phyloP scores from a whole-genome alignment of 1,140 invertebrate genomes.

The Mylabris phalerata region DNA sequence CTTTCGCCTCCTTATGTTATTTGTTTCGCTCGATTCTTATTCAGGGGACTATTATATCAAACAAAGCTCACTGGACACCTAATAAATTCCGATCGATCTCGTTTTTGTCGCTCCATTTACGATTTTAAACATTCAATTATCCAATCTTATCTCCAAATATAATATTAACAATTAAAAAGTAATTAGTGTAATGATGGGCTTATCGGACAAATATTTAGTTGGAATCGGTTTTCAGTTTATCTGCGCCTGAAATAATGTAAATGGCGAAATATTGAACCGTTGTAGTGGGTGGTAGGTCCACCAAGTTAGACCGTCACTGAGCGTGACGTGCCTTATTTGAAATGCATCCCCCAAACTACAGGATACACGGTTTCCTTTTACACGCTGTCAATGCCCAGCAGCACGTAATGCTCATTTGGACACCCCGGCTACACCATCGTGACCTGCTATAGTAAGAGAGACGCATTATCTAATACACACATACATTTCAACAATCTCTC shows the following conservation, averaged over 20 bases:
- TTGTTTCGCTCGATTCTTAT: slow-evolving; percentile 7
- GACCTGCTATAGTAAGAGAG: slow-evolving; percentile 1
- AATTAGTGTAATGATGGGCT: too few species aligned
- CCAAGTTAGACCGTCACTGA: slow-evolving; percentile 17
- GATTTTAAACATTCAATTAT: too few species aligned
- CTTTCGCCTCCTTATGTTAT: slow-evolving; percentile 8
- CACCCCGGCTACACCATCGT: slow-evolving; percentile 8
- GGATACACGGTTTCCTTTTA: slow-evolving; percentile 30
- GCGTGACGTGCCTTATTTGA: slow-evolving; percentile 26
- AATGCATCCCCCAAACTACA: slow-evolving; percentile 28
- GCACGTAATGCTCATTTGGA: slow-evolving; percentile 26
- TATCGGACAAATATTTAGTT: too few species aligned
- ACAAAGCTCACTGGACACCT: slow-evolving; percentile 1
- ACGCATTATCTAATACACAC: neutral
- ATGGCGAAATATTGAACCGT: too few species aligned
- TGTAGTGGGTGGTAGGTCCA: slow-evolving; percentile 4
- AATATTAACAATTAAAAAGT: too few species aligned
- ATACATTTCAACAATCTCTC: neutral
- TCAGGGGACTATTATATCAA: neutral
- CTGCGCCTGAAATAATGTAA: too few species aligned
- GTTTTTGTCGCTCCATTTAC: too few species aligned
- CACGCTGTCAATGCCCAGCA: slow-evolving; percentile 26
- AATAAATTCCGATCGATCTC: too few species aligned
- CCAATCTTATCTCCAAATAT: too few species aligned
- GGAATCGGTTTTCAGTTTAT: too few species aligned